These are phyloP conservation scores for Otis tarda DNA, from an alignment of 2,113 vertebrate species.

Conservation along the genomic window DNA sequence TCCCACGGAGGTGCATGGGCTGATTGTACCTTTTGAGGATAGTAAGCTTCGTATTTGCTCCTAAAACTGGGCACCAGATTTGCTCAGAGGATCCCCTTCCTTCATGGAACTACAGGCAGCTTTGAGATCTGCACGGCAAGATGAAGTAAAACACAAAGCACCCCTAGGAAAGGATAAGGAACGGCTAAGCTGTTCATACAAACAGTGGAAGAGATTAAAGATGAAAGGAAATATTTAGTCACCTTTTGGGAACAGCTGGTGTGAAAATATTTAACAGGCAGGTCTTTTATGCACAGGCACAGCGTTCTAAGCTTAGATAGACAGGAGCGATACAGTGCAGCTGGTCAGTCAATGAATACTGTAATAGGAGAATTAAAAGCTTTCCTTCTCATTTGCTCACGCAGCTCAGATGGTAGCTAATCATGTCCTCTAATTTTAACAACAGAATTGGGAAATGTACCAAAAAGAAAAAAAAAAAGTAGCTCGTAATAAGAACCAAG, in stretches of 20 bases:
- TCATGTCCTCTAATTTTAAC: slow-evolving; percentile 48
- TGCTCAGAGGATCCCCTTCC: neutral
- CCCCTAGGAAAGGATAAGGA: slow-evolving; percentile 1
- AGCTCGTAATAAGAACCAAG: neutral
- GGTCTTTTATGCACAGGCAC: neutral
- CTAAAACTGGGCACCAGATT: neutral
- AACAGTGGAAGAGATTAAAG: slow-evolving; percentile 50
- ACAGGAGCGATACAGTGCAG: slow-evolving; percentile 9
- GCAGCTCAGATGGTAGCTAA: slow-evolving; percentile 39
- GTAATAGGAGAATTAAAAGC: slow-evolving; percentile 39
- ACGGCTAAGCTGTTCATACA: slow-evolving; percentile 17
- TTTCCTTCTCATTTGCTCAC: slow-evolving; percentile 25
- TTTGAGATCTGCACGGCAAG: neutral
- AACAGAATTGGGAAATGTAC: slow-evolving; percentile 58
- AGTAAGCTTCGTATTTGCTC: neutral
- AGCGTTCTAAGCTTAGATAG: neutral
- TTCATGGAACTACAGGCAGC: neutral
- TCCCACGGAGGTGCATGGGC: neutral
- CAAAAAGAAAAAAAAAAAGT: neutral
- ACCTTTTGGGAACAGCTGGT: slow-evolving; percentile 61
- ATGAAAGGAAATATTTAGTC: slow-evolving; percentile 66
- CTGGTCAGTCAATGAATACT: slow-evolving; percentile 2
- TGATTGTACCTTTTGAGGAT: neutral
- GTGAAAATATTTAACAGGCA: slow-evolving; percentile 57
- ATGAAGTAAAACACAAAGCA: neutral